Percentiles rank a stretch among this genome's conserved stretches.
Conservation (phyloP, 2,797 vertebrate genomes). For the Lutjanus campechanus region DNA sequence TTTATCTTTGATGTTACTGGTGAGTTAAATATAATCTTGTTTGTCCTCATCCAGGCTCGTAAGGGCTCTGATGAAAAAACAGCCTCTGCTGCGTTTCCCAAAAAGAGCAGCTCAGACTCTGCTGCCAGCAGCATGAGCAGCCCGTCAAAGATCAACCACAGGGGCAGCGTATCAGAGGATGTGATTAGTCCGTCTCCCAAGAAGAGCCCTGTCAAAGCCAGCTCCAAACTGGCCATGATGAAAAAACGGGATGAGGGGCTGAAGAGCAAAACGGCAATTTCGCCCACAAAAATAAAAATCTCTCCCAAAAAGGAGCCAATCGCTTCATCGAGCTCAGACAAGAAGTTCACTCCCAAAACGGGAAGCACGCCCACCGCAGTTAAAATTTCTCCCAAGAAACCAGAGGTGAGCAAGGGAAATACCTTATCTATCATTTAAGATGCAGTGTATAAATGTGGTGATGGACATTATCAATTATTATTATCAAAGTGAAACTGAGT, state of each 20-base stretch:
- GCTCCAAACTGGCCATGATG: conserved; percentile 89
- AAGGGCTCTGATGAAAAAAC: conserved; percentile 66
- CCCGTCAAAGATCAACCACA: conserved; percentile 39
- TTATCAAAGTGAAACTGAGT: not conserved
- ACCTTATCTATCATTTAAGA: not conserved
- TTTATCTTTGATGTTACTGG: not conserved
- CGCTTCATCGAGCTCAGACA: conserved; percentile 33
- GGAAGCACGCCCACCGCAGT: conserved; percentile 79
- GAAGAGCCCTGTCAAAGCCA: conserved; percentile 81
- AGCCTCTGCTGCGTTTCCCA: conserved; percentile 48
- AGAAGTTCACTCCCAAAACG: conserved; percentile 72
- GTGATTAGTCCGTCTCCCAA: conserved; percentile 73
- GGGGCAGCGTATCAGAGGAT: conserved; percentile 41
- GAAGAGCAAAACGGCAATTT: conserved; percentile 77
- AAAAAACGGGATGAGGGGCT: conserved; percentile 81
- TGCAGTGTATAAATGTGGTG: not conserved
- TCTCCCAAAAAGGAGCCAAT: conserved; percentile 85
- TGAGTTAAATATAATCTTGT: not conserved
- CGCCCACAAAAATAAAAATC: conserved; percentile 78
- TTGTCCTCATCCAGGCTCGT: conserved; percentile 66
- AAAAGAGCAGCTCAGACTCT: conserved; percentile 68
- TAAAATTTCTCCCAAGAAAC: conserved; percentile 90
- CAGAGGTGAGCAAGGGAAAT: conserved; percentile 84
- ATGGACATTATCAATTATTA: not conserved
- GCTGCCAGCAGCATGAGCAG: conserved; percentile 64